Conservation (phyloP, 2,888 invertebrate genomes). For the Cryptocephalus primarius region DNA sequence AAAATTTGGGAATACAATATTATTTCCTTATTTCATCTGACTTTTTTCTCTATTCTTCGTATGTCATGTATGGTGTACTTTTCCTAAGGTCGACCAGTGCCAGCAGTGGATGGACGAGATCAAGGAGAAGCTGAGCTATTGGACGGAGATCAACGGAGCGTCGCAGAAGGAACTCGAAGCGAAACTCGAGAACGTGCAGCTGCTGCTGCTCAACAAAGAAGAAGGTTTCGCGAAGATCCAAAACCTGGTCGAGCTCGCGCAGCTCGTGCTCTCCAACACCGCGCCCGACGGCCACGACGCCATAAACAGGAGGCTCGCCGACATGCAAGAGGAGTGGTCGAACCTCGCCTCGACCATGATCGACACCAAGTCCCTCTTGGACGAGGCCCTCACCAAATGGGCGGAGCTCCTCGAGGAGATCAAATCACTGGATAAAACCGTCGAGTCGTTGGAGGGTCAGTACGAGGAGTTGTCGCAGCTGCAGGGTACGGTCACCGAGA, state of each 20-base stretch:
- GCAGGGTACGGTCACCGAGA: conserved; percentile 76
- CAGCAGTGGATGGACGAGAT: conserved; percentile 67
- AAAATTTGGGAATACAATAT: too few species aligned
- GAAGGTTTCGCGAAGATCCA: conserved; percentile 86
- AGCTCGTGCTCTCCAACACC: conserved; percentile 83
- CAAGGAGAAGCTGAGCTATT: conserved; percentile 69
- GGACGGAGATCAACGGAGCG: conserved; percentile 64
- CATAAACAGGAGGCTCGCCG: conserved; percentile 72
- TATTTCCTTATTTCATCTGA: too few species aligned
- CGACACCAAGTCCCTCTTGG: conserved; percentile 77
- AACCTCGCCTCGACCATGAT: conserved; percentile 76
- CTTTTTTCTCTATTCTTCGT: too few species aligned
- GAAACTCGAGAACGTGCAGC: conserved; percentile 75
- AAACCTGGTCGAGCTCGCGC: conserved; percentile 79
- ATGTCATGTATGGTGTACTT: too few species aligned
- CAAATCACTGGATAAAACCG: conserved; percentile 71
- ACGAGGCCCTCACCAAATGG: conserved; percentile 87
- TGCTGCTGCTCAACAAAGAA: conserved; percentile 81
- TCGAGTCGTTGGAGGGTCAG: conserved; percentile 65
- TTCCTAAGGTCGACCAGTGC: conserved; percentile 27
- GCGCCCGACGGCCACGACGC: conserved; percentile 78
- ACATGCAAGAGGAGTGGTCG: conserved; percentile 86
- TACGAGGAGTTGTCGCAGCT: conserved; percentile 62
- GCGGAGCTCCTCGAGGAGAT: conserved; percentile 82
- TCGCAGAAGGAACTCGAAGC: conserved; percentile 78